phyloP scores from a whole-genome alignment of 2,113 vertebrate genomes.

The Nematolebias whitei region DNA sequence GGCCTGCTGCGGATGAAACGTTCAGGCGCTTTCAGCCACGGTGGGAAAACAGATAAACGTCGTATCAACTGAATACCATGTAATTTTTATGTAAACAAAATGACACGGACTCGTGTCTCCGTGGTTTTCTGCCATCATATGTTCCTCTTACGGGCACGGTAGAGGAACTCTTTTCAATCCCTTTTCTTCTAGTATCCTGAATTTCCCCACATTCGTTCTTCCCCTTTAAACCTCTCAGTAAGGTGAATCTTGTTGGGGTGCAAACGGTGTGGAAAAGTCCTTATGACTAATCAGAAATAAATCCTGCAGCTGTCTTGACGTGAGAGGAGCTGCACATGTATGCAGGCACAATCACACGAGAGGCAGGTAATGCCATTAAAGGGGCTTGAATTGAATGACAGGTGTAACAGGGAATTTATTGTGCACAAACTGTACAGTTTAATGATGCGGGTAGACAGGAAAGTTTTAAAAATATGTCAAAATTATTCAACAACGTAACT shows the following conservation, averaged over 20 bases:
- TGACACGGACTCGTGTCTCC: conserved; percentile 30
- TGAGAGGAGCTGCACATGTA: conserved; percentile 29
- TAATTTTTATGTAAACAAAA: conserved; percentile 35
- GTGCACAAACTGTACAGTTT: conserved; percentile 14
- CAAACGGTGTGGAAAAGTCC: background rate
- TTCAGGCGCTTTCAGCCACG: conserved; percentile 28
- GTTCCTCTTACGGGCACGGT: conserved; percentile 24
- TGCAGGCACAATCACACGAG: conserved; percentile 53
- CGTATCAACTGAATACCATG: conserved; percentile 1
- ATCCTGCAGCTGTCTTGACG: conserved; percentile 19
- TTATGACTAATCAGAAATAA: conserved; percentile 14
- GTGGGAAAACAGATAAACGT: background rate
- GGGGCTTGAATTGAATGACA: conserved; percentile 46
- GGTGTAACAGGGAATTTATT: conserved; percentile 54
- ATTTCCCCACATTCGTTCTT: background rate
- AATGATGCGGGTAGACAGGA: background rate
- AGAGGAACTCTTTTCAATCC: background rate
- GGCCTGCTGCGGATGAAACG: conserved; percentile 63
- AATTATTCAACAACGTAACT: background rate
- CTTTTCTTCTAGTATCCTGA: too few relatives aligned
- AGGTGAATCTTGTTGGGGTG: too few relatives aligned
- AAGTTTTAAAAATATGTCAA: conserved; percentile 12
- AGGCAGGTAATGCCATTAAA: conserved; percentile 65
- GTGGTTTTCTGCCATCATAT: conserved; percentile 53
- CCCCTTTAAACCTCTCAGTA: background rate